Evolutionary conservation across 2,113 vertebrate species (phyloP), one percentile per base, ranked within the genome.

Genomic region (Turdus rufiventris): DNA sequence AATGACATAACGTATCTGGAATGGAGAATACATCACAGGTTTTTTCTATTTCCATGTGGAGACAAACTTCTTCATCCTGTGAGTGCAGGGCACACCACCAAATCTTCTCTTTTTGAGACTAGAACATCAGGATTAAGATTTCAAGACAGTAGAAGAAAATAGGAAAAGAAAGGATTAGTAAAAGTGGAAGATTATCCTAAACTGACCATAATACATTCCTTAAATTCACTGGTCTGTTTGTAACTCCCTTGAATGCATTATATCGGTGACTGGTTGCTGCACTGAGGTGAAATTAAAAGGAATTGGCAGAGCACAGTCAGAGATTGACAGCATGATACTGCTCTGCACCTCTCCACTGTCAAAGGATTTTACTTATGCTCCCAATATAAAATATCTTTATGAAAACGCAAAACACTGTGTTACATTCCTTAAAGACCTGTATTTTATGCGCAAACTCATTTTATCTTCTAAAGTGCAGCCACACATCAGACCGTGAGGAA

Each of bases 11-110:
- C 21, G 10, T 5, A 61, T 6, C 16, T 67, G 31, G 45, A 56
- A 18, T 34, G 8, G 36, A 76, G 36, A 83, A 40, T 10, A 53
- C 0, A 0, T 43, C 11, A 34, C 17, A 29, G 14, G 4, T 3
- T 18, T 89, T 84, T 73, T 91, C 19, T 73, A 0, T 26, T 81
- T 9, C 4, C 7, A 14, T 34, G 18, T 84, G 4, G 15, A 74
- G 29, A 87, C 17, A 71, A 43, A 28, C 7, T 77, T 77, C 38
- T 81, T 7, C 25, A 54, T 38, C 31, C 63, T 71, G 18, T 57
- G 31, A 12, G 14, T 33, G 24, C 9, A 61, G 50, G 31, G 10
- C 60, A 62, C 33, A 74, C 7, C 12, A 45, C 4, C 33, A 73
- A 8, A 31, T 58, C 71, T 71, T 84, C 47, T 85, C 0, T 42